Base-by-base conservation (phyloP, 2,113 vertebrate species). In the Petrocephalus zakoni region DNA sequence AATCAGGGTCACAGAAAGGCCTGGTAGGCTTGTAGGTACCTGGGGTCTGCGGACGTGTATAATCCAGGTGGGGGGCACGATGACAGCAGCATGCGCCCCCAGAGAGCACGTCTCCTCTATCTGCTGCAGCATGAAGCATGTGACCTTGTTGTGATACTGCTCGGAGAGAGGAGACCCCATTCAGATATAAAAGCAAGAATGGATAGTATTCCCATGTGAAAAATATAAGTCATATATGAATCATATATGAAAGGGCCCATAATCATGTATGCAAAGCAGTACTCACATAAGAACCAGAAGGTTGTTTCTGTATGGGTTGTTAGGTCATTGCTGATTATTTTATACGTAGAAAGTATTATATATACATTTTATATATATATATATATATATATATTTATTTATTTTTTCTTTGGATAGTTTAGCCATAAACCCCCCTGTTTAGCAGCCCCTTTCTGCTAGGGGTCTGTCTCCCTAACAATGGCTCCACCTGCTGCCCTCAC, bases 101-200 rank as follows among this genome's bases (percentile, higher is more conserved):
- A 99, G 94, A 0, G 97, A 97, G 92, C 98, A 99, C 0, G 97
- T 96, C 93, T 99, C 98, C 93, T 98, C 98, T 0, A 99, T 99
- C 93, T 98, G 97, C 95, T 98, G 97, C 92, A 99, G 96, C 98
- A 99, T 96, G 95, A 99, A 99, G 95, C 98, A 99, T 0, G 97
- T 97, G 89, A 99, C 97, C 95, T 99, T 99, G 94, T 97, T 99
- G 94, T 99, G 98, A 93, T 98, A 99, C 98, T 98, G 89, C 3
- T 6, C 55, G 11, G 84, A 86, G 25, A 83, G 49, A 82, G n/a
- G 58, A 78, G 55, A 55, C n/a, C 29, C 1, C 22, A 88, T 0
- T 90, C 75, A 64, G 19, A 85, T 29, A 5, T 34, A 25, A 52
- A 22, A 78, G 72, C 34, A n/a, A 84, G 47, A n/a, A n/a, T n/a